A percentile compares a stretch with the other conserved stretches of the same genome.
phyloP scores from a whole-genome alignment of 1,140 invertebrate species.

The Akabosia matsudoensis region DNA sequence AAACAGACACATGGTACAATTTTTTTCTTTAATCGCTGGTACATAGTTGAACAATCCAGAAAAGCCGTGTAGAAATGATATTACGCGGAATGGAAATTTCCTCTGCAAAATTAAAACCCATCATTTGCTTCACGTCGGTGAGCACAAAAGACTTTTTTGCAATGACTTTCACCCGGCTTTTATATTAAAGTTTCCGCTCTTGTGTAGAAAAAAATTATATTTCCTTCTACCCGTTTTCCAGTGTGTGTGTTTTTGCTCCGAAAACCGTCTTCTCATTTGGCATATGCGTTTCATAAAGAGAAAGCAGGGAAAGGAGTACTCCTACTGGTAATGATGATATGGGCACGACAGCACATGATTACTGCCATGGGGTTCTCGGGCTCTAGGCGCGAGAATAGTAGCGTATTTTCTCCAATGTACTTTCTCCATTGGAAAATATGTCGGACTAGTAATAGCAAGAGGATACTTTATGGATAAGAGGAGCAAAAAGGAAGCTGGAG shows the following conservation, averaged over 20 bases:
- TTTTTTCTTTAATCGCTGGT: background rate
- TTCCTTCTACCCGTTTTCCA: no score
- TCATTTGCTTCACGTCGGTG: constrained; percentile 15
- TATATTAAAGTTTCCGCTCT: no score
- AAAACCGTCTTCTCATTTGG: constrained; percentile 7
- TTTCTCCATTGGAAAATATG: background rate
- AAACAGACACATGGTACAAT: background rate
- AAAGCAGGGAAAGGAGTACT: background rate
- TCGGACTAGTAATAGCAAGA: background rate
- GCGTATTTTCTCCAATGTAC: background rate
- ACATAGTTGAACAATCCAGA: background rate
- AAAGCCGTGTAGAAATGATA: background rate
- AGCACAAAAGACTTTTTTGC: constrained; percentile 8
- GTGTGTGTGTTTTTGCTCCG: no score
- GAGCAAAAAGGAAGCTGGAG: background rate
- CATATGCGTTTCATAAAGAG: constrained; percentile 1
- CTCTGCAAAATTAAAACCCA: constrained; percentile 19
- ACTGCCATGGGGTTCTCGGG: background rate
- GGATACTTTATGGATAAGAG: background rate
- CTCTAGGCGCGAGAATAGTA: no score
- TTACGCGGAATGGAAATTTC: background rate
- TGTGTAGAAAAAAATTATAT: no score
- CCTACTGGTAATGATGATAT: background rate
- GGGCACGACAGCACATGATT: constrained; percentile 1
- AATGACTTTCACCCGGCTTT: no score